Evolutionary conservation across 1,140 invertebrate genomes (phyloP).

Genomic region (Drosophila subobscura): DNA sequence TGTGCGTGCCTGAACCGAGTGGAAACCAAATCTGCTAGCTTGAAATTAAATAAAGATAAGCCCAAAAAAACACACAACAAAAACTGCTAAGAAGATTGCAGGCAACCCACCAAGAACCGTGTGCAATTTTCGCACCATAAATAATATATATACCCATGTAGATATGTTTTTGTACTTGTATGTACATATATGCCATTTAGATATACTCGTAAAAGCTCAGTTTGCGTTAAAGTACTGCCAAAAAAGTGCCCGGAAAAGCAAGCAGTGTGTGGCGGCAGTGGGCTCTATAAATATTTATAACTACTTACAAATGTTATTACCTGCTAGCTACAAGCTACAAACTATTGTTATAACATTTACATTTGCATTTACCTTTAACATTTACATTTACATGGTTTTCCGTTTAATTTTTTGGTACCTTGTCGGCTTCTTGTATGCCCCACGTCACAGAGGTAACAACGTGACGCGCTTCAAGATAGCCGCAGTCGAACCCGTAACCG

Average conservation of each 20-base stretch:
- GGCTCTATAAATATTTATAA: constrained; percentile 63
- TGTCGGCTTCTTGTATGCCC: constrained; percentile 19
- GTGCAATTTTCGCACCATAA: constrained; percentile 64
- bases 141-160: constrained; percentile 47
- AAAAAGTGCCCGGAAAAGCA: constrained; percentile 60
- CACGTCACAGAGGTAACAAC: constrained; percentile 9
- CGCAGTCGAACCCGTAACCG: no score
- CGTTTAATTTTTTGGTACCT: constrained; percentile 47
- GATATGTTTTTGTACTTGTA: constrained; percentile 14
- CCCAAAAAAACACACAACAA: constrained; percentile 8
- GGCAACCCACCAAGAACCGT: constrained; percentile 65
- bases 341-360: constrained; percentile 54
- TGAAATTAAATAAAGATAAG: constrained; percentile 47
- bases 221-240: constrained; percentile 64
- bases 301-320: constrained; percentile 63
- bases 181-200: constrained; percentile 48
- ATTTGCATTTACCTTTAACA: constrained; percentile 50
- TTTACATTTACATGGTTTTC: constrained; percentile 49
- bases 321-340: constrained; percentile 29
- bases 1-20: constrained; percentile 84
- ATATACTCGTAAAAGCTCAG: constrained; percentile 26
- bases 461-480: constrained; percentile 52
- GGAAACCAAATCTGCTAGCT: constrained; percentile 88
- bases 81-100: constrained; percentile 61
- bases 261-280: constrained; percentile 14